Evolutionary conservation across 2,888 invertebrate species (phyloP), one percentile per base, ranked within the genome.

Genomic region (Patella pellucida): DNA sequence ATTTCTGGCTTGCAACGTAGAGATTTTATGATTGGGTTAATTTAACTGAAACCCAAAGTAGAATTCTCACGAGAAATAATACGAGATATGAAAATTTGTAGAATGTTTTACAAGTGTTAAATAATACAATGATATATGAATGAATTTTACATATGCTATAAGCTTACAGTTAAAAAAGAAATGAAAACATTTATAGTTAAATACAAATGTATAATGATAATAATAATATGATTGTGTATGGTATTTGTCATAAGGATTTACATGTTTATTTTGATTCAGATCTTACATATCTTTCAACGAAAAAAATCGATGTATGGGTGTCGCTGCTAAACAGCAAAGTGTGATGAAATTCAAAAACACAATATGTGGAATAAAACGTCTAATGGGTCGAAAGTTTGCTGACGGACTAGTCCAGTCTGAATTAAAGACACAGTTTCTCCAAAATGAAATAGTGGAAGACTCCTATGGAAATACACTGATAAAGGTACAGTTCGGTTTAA

Each of bases 271-370:
- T 41, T 41, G 41, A 82, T 92, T 52, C 92, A 99, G 99, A 92
- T 94, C 98, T 92, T 98, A 94, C 92, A 96, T 99, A 75, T 97
- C 98, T 31, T 97, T 99, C 92, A 96, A 96, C 87, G 95, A 95
- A 81, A 97, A 96, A 91, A 96, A 95, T 90, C 94, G 99, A 85
- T 95, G 96, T 87, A 94, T 99, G 91, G 99, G 99, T 76, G 97
- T 97, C 62, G 96, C 98, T 69, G 99, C 99, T 77, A 98, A 97
- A 91, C 98, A 97, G 90, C 97, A 98, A 91, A 95, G 96, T 93
- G 95, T 97, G 74, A 97, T 98, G 86, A 99, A 99, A 91, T 95
- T 98, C 94, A 97, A 96, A 92, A 99, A 98, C 91, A 99, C 99
- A 80, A 94, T 99, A 77, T 95, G 95, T 92, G 95, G 96, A 79